phyloP scores from a whole-genome alignment of 2,113 vertebrate genomes.

The Oceanodroma tethys region DNA sequence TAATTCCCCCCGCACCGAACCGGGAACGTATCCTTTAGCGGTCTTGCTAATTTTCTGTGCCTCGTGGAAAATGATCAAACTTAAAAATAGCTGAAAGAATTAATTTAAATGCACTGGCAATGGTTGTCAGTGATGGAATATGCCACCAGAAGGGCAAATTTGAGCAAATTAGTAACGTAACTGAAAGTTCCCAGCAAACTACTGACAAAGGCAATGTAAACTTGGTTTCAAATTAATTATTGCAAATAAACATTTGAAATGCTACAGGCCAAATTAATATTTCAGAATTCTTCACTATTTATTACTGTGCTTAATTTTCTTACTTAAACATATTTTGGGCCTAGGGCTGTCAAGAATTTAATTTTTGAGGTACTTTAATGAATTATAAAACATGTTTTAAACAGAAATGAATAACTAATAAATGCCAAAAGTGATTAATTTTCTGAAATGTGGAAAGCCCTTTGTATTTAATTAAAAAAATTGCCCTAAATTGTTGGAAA shows the following conservation, averaged over 20 bases:
- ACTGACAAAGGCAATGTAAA: neutral
- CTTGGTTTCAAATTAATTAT: slow-evolving; percentile 46
- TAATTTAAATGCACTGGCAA: neutral
- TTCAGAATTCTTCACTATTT: slow-evolving; percentile 48
- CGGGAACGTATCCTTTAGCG: neutral
- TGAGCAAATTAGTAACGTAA: neutral
- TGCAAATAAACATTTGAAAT: slow-evolving; percentile 42
- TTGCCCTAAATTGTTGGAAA: slow-evolving; percentile 8
- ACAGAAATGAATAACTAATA: slow-evolving; percentile 48
- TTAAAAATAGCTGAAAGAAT: neutral
- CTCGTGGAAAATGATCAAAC: neutral
- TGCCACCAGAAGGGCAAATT: neutral
- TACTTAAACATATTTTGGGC: slow-evolving; percentile 51
- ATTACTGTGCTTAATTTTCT: slow-evolving; percentile 53
- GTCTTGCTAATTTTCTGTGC: neutral
- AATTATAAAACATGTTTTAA: slow-evolving; percentile 62
- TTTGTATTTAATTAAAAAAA: slow-evolving; percentile 40
- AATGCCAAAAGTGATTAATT: slow-evolving; percentile 59
- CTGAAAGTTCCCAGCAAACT: slow-evolving; percentile 19
- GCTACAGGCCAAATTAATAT: slow-evolving; percentile 63
- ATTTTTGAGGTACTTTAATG: slow-evolving; percentile 65
- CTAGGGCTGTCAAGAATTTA: slow-evolving; percentile 49
- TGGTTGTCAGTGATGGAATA: neutral
- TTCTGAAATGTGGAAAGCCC: neutral
- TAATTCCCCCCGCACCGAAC: neutral